Conservation (phyloP, 2,113 vertebrate species). For the Cepphus grylle region DNA sequence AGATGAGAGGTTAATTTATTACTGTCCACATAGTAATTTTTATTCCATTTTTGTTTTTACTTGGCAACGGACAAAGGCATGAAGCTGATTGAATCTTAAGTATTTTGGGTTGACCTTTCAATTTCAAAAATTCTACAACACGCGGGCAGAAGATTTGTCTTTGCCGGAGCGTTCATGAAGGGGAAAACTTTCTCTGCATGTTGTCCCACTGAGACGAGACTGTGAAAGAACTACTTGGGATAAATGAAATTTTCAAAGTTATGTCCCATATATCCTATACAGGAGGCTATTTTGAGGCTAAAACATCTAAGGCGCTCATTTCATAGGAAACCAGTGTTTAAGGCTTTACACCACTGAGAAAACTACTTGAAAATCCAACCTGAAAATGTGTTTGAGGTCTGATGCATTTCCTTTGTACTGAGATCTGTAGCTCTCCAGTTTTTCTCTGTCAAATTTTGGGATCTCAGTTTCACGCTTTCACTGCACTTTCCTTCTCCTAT, state of each 20-base stretch:
- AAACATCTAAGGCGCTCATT: background rate
- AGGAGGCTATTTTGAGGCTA: background rate
- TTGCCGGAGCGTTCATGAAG: background rate
- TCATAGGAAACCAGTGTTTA: background rate
- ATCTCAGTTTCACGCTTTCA: background rate
- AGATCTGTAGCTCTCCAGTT: background rate
- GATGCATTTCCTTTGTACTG: background rate
- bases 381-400: background rate
- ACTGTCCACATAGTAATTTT: background rate
- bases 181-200: background rate
- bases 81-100: background rate
- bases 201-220: background rate
- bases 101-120: background rate
- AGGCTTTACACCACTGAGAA: background rate
- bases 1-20: background rate
- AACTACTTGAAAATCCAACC: background rate
- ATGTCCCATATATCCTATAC: background rate
- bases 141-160: fast-evolving
- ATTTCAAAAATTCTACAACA: background rate
- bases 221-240: background rate
- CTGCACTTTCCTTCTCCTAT: background rate
- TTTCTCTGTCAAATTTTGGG: background rate
- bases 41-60: background rate
- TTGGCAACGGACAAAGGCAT: background rate
- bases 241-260: background rate